A percentile compares a stretch with the other conserved stretches of the same genome.
Conservation (phyloP, 2,888 invertebrate species). For the Hemithea aestivaria region DNA sequence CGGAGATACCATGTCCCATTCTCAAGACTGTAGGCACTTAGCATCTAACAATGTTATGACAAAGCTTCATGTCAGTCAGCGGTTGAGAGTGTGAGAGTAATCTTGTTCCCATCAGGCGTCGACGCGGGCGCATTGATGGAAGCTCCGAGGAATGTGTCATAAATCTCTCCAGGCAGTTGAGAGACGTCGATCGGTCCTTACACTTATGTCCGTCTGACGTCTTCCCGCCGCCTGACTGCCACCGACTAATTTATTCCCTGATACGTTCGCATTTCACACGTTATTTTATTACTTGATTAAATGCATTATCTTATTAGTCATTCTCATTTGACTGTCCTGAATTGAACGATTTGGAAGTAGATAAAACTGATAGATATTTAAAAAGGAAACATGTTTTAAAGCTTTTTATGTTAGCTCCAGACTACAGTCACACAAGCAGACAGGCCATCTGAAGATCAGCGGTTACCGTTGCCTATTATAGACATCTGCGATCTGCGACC, state of each 20-base stretch:
- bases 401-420: no score
- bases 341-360: no score
- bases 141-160: slow-evolving; percentile 64
- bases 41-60: slow-evolving; percentile 39
- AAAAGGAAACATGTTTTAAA: no score
- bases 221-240: slow-evolving; percentile 30
- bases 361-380: no score
- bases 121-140: slow-evolving; percentile 43
- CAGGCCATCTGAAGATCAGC: no score
- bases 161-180: slow-evolving; percentile 41
- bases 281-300: slow-evolving; percentile 22
- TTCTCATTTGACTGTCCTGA: slow-evolving; percentile 14
- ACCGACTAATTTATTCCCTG: slow-evolving; percentile 33
- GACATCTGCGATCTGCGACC: no score
- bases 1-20: no score
- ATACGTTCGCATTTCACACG: slow-evolving; percentile 22
- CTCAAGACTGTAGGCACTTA: slow-evolving; percentile 19
- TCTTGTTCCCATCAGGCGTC: slow-evolving; percentile 49
- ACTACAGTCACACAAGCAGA: no score
- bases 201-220: slow-evolving; percentile 12
- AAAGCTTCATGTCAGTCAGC: slow-evolving; percentile 58
- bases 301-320: slow-evolving; percentile 11
- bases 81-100: slow-evolving; percentile 54
- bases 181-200: slow-evolving; percentile 10
- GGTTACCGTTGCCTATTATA: no score